Base-by-base conservation (phyloP, 2,888 invertebrate genomes). In the Chymomyza procnemis region DNA sequence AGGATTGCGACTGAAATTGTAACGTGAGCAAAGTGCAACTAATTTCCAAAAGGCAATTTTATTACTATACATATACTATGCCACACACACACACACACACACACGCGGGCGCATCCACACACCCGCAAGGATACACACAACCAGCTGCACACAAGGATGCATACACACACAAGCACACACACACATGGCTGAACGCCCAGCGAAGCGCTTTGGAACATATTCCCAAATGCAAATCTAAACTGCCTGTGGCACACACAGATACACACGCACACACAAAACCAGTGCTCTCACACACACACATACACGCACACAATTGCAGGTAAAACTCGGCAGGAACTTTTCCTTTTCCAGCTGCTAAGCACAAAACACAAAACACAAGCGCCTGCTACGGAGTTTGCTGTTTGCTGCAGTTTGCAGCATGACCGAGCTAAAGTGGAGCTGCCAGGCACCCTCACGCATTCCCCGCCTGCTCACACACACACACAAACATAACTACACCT, bases 1-100 rank as follows among this genome's bases (percentile, higher is more conserved):
- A 50, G 50, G 50, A 16, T 47, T 19, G 48, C 56, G 56, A 56
- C 62, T 68, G 61, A 19, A 46, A 50, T 50, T 74, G 71, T 75
- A 77, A 82, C 78, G 83, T 69, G 78, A 71, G 73, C 67, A 78
- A 78, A 78, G 85, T 83, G 71, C 75, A 81, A 80, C 85, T 83
- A 80, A 85, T 85, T 83, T 85, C 71, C 69, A 82, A 83, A 82
- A 81, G 81, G 85, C 76, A 76, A 81, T 81, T 81, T 78, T 78
- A 80, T 83, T 80, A 72, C 73, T 76, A 69, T 74, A 65, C 77
- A 47, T 71, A 64, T 56, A 68, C 60, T 54, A 70, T 18, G 61
- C 54, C 69, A 66, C 48, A 72, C 59, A 65, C 55, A 62, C 72
- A 67, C 60, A 64, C 46, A 62, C 34, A 6, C 54, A 56, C 55